Base-by-base conservation (phyloP, 2,113 vertebrate genomes). In the Camelus bactrianus region DNA sequence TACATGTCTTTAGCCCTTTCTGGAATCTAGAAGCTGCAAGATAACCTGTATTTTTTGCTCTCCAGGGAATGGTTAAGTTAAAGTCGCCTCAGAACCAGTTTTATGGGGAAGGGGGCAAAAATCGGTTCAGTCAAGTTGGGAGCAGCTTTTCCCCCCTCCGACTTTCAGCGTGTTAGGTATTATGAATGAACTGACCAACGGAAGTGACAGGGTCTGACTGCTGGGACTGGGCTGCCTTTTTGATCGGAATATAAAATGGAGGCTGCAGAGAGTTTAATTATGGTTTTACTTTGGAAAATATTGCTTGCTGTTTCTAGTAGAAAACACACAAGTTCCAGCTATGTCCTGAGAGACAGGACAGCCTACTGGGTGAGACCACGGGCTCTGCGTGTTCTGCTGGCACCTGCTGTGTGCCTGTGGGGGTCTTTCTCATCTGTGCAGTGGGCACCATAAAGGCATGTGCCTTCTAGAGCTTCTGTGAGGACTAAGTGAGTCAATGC, bases 361-460 rank as follows among this genome's bases (percentile, higher is more conserved):
- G 50, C 30, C 54, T 11, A 1, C 3, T 17, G 52, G n/a, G 28
- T 42, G 42, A 77, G 50, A 30, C 67, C 22, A 6, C 22, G 17
- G 52, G 38, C 35, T 19, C 2, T 17, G 8, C 2, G 1, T 22
- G 0, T 14, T 52, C 82, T 30, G 17, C 65, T 0, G 3, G 3
- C 19, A 11, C 70, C 19, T 52, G 38, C 50, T 1, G n/a, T 20
- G 19, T 48, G 38, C 35, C 46, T 1, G 0, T 3, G 58, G 76
- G 17, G 15, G 35, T 14, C 69, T 52, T 35, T 62, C 58, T 82
- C n/a, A 12, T 15, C 72, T 73, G 54, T 50, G 35, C 73, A 77
- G 19, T 19, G 22, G 9, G 16, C 10, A 26, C 13, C 22, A 2
- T 12, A 28, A 58, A 72, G 60, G 14, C 73, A 67, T 1, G 20